Conservation (phyloP, 2,888 invertebrate species). For the Koerneria pararmatus region DNA sequence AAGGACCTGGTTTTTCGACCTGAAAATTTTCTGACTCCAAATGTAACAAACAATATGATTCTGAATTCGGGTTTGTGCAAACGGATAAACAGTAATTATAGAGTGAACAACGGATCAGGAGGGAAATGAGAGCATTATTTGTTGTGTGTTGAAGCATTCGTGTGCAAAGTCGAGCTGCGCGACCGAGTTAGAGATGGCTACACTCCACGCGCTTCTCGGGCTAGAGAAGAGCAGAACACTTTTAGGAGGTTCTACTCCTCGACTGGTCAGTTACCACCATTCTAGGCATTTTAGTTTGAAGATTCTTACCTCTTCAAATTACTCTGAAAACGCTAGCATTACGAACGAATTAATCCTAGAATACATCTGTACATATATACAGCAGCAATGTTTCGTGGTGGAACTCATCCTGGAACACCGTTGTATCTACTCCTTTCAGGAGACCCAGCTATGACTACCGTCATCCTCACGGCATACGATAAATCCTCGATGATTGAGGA, state of each 20-base stretch:
- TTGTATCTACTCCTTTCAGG: constrained; percentile 28
- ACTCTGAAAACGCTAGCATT: too few species aligned
- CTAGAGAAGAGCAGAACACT: constrained; percentile 44
- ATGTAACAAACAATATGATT: too few species aligned
- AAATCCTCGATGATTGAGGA: constrained; percentile 43
- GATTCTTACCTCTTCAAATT: too few species aligned
- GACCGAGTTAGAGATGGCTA: constrained; percentile 56
- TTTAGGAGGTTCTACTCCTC: constrained; percentile 48
- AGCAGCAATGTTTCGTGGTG: too few species aligned
- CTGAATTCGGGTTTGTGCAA: too few species aligned
- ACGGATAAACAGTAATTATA: neutral
- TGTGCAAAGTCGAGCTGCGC: constrained; percentile 31
- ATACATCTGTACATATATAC: too few species aligned
- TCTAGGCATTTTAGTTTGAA: too few species aligned
- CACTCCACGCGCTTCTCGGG: constrained; percentile 48
- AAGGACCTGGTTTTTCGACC: too few species aligned
- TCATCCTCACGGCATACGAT: constrained; percentile 51
- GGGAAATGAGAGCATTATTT: too few species aligned
- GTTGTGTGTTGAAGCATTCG: constrained; percentile 26
- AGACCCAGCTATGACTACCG: constrained; percentile 54
- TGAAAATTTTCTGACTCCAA: too few species aligned
- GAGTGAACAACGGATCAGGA: neutral
- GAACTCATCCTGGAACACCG: too few species aligned
- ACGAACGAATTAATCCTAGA: too few species aligned
- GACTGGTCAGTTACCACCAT: constrained; percentile 33